Evolutionary conservation across 2,113 vertebrate genomes (phyloP), one percentile per base, ranked within the genome.

Genomic region (Balaeniceps rex): DNA sequence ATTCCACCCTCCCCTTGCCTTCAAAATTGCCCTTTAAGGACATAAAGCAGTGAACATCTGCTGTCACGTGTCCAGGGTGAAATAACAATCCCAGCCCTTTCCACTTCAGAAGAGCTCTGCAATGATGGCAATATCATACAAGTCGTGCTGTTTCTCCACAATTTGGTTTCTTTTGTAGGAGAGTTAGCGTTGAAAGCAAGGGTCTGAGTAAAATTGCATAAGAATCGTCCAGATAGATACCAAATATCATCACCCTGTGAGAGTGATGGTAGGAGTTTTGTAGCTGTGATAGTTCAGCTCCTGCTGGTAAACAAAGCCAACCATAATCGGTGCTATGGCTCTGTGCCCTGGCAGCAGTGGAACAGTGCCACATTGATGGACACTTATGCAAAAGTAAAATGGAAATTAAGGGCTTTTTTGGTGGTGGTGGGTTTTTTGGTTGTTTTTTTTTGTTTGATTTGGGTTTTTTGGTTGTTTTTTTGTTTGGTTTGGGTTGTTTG

Each of bases 1-100:
- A 24, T 51, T 77, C 36, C 71, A 82, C 40, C 18, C 28, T 69
- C 13, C 10, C 19, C 34, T 57, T 0, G 11, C 51, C 46, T 86
- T 64, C 55, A 55, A 14, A 92, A 94, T 84, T 88, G 28, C 75
- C 83, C 83, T 94, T 55, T 95, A 94, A 97, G 92, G 94, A 61
- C 28, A 71, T 47, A 61, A 88, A 94, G 42, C 60, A 68, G 51
- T 34, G 63, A 80, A 38, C 25, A 25, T 54, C 22, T 34, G 8
- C 49, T 66, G 71, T 66, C 49, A 90, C 6, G 5, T 57, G 40
- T 47, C 69, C 33, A 10, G 69, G 77, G 46, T 26, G 61, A 69
- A 87, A 12, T 26, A 63, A 88, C 76, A 86, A 88, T 64, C 52
- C 22, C 72, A 60, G 69, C 47, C n/a, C 31, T 68, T 51, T 61